These are phyloP conservation scores for Tetheella fluctuosa DNA, from an alignment of 2,888 invertebrate species.

Conservation along the genomic window DNA sequence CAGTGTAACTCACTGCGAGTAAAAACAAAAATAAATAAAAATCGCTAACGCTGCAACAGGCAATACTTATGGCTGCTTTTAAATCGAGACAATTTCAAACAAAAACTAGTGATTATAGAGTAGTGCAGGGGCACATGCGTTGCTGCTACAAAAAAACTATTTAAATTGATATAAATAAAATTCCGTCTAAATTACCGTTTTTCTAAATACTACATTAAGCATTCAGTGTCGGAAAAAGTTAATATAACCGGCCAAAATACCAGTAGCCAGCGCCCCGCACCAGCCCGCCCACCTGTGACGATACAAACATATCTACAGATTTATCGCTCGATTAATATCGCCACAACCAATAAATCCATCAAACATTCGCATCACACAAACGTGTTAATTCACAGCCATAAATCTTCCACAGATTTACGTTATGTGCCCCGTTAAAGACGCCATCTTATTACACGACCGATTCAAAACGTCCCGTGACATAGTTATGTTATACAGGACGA, in stretches of 20 bases:
- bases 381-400: constrained; percentile 73
- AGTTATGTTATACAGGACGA: constrained; percentile 34
- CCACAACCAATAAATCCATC: constrained; percentile 77
- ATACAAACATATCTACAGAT: constrained; percentile 44
- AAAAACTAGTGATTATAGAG: constrained; percentile 10
- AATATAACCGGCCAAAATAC: constrained; percentile 28
- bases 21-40: constrained; percentile 3
- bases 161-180: constrained; percentile 14
- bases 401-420: constrained; percentile 72
- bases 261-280: constrained; percentile 23
- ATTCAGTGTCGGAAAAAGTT: constrained; percentile 43
- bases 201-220: constrained; percentile 36
- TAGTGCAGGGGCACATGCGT: not conserved
- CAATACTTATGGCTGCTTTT: not conserved
- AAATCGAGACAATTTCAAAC: constrained; percentile 11
- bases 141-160: constrained; percentile 1
- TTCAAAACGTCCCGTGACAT: constrained; percentile 41
- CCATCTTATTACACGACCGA: constrained; percentile 60
- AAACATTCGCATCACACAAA: constrained; percentile 57
- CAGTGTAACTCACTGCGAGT: not conserved
- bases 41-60: not conserved
- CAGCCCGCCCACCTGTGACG: constrained; percentile 64
- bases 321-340: constrained; percentile 67
- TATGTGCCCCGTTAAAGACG: constrained; percentile 57
- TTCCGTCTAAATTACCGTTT: constrained; percentile 18